These are phyloP conservation scores for Cepphus grylle DNA, from an alignment of 2,113 vertebrate species.

Conservation along the genomic window DNA sequence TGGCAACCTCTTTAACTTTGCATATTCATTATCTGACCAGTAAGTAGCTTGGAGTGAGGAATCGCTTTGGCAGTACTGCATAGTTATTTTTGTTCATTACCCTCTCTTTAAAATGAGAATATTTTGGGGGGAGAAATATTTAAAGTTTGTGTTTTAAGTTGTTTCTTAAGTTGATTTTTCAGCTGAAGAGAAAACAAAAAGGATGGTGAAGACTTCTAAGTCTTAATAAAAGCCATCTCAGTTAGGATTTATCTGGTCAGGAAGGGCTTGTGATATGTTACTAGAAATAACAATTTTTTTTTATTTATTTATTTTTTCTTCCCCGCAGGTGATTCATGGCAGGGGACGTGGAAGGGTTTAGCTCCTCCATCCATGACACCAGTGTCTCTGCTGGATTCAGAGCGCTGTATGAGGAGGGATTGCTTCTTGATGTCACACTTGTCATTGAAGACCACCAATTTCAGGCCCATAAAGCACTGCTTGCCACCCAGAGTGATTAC, in stretches of 20 bases:
- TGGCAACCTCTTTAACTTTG: not conserved
- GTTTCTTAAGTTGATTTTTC: not conserved
- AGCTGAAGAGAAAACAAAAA: not conserved
- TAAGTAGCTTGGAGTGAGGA: not conserved
- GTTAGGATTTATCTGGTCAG: constrained; percentile 26
- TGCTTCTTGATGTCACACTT: constrained; percentile 97
- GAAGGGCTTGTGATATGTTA: constrained; percentile 45
- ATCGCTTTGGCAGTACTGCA: not conserved
- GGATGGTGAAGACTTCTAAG: not conserved
- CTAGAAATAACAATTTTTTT: constrained; percentile 57
- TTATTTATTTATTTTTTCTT: constrained; percentile 63
- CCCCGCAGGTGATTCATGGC: constrained; percentile 93
- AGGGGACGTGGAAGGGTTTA: constrained; percentile 99
- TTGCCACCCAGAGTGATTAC: constrained; percentile 99
- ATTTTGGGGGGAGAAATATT: not conserved
- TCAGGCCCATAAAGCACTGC: constrained; percentile 98
- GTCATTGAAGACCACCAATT: constrained; percentile 98
- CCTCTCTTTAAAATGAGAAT: constrained; percentile 1
- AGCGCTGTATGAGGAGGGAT: constrained; percentile 96
- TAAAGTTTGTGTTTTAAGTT: constrained; percentile 10
- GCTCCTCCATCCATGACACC: constrained; percentile 96
- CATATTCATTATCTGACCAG: not conserved
- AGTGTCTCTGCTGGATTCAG: constrained; percentile 98
- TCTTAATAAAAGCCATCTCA: not conserved
- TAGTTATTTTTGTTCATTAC: not conserved